Conservation (phyloP, 2,888 invertebrate genomes). For the Apamea sordens region DNA sequence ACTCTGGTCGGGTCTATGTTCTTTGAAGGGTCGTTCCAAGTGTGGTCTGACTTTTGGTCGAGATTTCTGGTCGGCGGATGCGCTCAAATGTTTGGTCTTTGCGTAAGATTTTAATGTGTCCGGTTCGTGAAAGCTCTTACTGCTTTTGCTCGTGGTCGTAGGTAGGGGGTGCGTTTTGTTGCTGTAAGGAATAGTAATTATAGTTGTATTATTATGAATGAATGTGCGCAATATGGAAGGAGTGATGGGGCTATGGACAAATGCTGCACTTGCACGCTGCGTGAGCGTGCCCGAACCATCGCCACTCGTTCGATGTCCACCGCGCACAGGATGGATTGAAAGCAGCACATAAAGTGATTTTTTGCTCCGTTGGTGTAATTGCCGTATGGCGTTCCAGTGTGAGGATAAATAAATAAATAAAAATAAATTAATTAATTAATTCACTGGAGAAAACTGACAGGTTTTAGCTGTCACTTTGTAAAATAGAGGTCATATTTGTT, state of each 20-base stretch:
- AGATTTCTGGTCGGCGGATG: slow-evolving; percentile 82
- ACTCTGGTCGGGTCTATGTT: slow-evolving; percentile 81
- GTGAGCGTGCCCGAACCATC: no score
- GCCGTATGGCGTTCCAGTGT: no score
- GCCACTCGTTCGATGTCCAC: no score
- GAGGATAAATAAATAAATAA: no score
- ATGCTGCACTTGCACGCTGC: no score
- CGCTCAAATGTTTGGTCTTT: slow-evolving; percentile 77
- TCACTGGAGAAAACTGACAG: not conserved
- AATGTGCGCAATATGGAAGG: no score
- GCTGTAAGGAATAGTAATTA: slow-evolving; percentile 65
- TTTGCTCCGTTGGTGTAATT: no score
- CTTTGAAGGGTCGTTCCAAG: slow-evolving; percentile 79
- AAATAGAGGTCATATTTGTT: not conserved
- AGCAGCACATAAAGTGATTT: no score
- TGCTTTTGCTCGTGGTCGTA: slow-evolving; percentile 77
- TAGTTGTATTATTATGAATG: slow-evolving; percentile 2
- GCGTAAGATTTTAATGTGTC: slow-evolving; percentile 72
- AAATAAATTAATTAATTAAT: no score
- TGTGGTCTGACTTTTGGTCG: slow-evolving; percentile 69
- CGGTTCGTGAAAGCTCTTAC: slow-evolving; percentile 80
- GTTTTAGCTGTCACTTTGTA: not conserved
- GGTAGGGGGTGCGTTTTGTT: slow-evolving; percentile 78
- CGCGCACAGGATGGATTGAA: no score
- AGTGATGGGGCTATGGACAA: no score